Conservation (phyloP, 2,888 invertebrate species). For the Aphodius sticticus region DNA sequence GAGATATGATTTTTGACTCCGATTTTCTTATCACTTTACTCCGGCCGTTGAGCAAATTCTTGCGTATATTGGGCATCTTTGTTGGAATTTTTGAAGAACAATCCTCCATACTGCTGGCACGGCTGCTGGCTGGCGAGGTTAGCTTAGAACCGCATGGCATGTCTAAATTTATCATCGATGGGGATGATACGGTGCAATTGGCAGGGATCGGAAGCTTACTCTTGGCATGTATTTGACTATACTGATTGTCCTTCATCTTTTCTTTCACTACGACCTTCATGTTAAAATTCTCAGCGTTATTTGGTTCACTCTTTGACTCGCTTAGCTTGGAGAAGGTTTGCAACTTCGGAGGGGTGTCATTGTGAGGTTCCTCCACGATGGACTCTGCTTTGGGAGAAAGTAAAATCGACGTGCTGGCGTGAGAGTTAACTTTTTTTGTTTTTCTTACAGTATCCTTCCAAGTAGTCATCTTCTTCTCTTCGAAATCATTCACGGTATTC, state of each 20-base stretch:
- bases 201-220: background rate
- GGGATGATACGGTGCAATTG: background rate
- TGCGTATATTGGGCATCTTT: background rate
- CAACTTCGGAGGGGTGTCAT: background rate
- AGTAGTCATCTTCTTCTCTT: constrained; percentile 48
- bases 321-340: background rate
- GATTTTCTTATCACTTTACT: background rate
- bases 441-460: constrained; percentile 49
- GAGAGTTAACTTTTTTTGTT: background rate
- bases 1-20: background rate
- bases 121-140: background rate
- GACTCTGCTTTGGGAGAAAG: background rate
- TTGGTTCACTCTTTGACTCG: constrained; percentile 13
- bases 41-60: background rate
- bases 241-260: constrained; percentile 10
- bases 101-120: background rate
- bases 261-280: constrained; percentile 30
- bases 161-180: background rate
- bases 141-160: background rate
- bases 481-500: constrained; percentile 28
- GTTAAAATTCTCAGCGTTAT: constrained; percentile 11
- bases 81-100: background rate
- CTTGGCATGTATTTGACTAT: background rate
- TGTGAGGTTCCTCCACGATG: background rate
- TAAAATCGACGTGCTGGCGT: background rate